phyloP scores from a whole-genome alignment of 2,113 vertebrate species.

The Lophotis ruficrista region DNA sequence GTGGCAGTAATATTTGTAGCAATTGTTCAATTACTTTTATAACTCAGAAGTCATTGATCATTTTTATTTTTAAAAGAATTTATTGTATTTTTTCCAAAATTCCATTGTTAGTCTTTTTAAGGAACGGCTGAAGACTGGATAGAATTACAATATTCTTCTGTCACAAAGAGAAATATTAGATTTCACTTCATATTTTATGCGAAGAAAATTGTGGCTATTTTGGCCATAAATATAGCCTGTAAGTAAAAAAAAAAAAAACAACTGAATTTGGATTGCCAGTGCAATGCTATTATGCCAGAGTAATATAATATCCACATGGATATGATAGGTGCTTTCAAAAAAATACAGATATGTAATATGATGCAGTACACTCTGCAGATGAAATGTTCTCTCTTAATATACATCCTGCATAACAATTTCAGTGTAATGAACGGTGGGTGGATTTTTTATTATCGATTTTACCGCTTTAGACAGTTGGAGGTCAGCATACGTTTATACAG shows the following conservation, averaged over 20 bases:
- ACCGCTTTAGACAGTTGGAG: not conserved
- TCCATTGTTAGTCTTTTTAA: constrained; percentile 6
- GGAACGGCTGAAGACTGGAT: constrained; percentile 10
- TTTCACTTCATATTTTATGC: constrained; percentile 33
- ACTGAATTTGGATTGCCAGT: constrained; percentile 6
- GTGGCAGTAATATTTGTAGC: not conserved
- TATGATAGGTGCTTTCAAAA: constrained; percentile 21
- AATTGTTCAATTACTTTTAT: not conserved
- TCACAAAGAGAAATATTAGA: constrained; percentile 49
- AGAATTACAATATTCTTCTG: constrained; percentile 47
- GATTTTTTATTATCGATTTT: constrained; percentile 49
- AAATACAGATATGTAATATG: not conserved
- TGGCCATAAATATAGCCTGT: constrained; percentile 23
- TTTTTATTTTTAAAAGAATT: not conserved
- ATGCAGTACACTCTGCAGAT: not conserved
- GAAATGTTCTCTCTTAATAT: not conserved
- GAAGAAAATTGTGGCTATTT: constrained; percentile 52
- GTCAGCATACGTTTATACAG: constrained; percentile 1
- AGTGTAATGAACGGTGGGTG: not conserved
- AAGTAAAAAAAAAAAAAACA: not conserved
- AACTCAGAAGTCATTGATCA: not conserved
- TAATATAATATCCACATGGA: constrained; percentile 16
- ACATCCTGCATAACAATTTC: constrained; percentile 25
- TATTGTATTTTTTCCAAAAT: not conserved
- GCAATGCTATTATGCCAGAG: not conserved